Conservation (phyloP, 1,140 invertebrate genomes). For the Drosophila arawakana region DNA sequence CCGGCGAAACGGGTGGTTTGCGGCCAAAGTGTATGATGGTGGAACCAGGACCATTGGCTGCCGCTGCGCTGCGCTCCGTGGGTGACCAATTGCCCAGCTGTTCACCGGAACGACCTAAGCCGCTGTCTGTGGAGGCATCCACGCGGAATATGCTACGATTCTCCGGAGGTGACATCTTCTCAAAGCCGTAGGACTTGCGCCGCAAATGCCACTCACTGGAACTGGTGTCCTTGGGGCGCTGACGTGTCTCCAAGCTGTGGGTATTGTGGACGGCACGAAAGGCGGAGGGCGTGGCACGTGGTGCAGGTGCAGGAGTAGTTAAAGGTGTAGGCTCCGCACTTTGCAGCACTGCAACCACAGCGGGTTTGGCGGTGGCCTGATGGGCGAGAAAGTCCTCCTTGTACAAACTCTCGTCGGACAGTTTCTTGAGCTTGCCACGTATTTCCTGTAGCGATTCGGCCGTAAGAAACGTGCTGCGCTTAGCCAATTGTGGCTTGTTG, state of each 20-base stretch:
- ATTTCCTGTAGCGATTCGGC: conserved; percentile 87
- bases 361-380: conserved; percentile 40
- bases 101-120: conserved; percentile 89
- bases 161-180: conserved; percentile 87
- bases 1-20: conserved; percentile 1
- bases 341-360: conserved; percentile 34
- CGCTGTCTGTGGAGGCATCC: conserved; percentile 90
- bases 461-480: conserved; percentile 85
- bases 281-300: conserved; percentile 42
- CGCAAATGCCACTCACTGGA: conserved; percentile 88
- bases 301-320: conserved; percentile 1
- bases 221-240: conserved; percentile 83
- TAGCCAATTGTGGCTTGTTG: conserved; percentile 60
- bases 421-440: conserved; percentile 85
- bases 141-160: conserved; percentile 85
- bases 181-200: conserved; percentile 90
- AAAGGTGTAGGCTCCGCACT: conserved; percentile 50
- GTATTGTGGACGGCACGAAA: conserved; percentile 84
- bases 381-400: conserved; percentile 73
- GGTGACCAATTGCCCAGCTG: conserved; percentile 86
- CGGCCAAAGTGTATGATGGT: conserved; percentile 77
- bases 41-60: conserved; percentile 46
- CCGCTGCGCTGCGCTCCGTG: conserved; percentile 43
- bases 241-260: conserved; percentile 86
- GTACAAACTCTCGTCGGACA: conserved; percentile 84